Percentiles rank a stretch among this genome's conserved stretches.
Evolutionary conservation across 2,113 vertebrate species (phyloP).

Genomic region (Sakesphorus luctuosus): DNA sequence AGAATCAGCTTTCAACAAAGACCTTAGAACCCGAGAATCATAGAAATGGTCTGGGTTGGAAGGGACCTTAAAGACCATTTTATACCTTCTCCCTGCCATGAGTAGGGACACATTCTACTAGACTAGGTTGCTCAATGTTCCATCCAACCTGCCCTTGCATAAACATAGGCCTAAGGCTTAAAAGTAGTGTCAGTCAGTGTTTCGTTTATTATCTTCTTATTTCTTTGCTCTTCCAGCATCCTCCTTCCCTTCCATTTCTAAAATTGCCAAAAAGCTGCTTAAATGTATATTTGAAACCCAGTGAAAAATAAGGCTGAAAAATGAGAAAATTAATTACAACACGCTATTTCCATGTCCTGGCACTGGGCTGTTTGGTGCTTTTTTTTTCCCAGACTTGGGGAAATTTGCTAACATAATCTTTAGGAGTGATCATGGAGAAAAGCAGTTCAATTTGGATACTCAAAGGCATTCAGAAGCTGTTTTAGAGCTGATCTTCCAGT

Average conservation of each 20-base stretch:
- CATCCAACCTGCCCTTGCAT: neutral
- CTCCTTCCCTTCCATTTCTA: neutral
- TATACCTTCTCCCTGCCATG: neutral
- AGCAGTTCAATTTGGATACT: accelerated
- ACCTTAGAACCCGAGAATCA: neutral
- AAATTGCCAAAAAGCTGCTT: neutral
- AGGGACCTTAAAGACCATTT: neutral
- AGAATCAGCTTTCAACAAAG: neutral
- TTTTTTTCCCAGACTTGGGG: neutral
- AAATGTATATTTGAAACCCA: neutral
- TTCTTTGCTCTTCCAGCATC: neutral
- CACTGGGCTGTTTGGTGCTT: neutral
- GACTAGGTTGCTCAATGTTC: neutral
- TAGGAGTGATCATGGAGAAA: accelerated
- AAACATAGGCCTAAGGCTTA: neutral
- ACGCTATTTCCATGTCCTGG: neutral
- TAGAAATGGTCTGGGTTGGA: neutral
- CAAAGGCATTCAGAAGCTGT: neutral
- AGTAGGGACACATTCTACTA: neutral
- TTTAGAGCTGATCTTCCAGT: accelerated
- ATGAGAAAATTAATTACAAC: neutral
- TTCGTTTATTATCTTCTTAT: neutral
- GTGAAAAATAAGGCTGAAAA: neutral
- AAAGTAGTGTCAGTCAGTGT: neutral
- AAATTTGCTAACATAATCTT: neutral